phyloP scores from a whole-genome alignment of 2,113 vertebrate species.

The Synodontis membranacea region DNA sequence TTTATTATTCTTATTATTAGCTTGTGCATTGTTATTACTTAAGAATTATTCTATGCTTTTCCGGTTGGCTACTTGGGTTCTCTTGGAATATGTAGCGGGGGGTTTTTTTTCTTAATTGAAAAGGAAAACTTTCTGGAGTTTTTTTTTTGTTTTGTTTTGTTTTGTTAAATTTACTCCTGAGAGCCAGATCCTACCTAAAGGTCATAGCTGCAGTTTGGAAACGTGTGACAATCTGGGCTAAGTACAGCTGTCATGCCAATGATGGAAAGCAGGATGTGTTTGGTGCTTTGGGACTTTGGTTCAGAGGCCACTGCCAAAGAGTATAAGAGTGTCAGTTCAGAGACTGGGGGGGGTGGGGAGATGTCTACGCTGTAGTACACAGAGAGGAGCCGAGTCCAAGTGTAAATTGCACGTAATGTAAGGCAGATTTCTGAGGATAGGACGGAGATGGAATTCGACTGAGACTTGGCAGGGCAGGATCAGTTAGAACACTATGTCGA shows the following conservation, averaged over 20 bases:
- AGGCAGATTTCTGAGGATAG: constrained; percentile 18
- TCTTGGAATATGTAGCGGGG: neutral
- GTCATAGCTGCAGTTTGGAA: constrained; percentile 21
- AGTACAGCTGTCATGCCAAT: constrained; percentile 21
- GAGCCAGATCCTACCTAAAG: constrained; percentile 8
- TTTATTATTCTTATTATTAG: too few relatives aligned
- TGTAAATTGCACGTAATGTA: constrained; percentile 7
- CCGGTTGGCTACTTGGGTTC: neutral
- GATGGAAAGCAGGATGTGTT: constrained; percentile 31
- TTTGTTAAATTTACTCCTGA: neutral
- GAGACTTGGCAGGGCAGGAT: neutral
- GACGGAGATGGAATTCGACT: neutral
- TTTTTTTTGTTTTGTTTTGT: neutral
- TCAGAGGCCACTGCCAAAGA: constrained; percentile 15
- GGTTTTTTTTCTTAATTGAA: neutral
- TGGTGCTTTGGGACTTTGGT: constrained; percentile 28
- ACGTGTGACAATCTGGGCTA: constrained; percentile 32
- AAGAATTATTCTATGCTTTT: neutral
- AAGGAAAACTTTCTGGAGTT: neutral
- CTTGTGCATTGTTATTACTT: neutral
- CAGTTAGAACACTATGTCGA: neutral
- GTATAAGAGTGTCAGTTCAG: constrained; percentile 21
- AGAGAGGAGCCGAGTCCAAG: constrained; percentile 5
- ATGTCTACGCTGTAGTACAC: neutral
- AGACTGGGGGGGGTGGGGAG: neutral